These are phyloP conservation scores for Stomatorhinus walkeri DNA, from an alignment of 2,797 vertebrate genomes.

Conservation along the genomic window DNA sequence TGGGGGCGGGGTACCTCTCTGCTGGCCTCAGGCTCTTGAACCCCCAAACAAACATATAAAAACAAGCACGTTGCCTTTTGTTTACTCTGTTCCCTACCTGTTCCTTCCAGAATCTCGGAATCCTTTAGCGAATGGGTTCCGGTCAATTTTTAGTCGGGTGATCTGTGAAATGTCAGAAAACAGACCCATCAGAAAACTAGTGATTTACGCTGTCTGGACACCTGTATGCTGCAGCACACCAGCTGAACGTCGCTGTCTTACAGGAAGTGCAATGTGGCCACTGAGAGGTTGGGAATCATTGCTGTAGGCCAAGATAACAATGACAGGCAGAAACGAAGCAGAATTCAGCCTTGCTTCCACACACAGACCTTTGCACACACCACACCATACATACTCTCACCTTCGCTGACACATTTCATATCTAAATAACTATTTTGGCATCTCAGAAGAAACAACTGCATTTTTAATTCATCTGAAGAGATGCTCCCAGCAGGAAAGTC, in stretches of 20 bases:
- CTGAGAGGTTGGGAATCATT: background rate
- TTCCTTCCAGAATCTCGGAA: slow-evolving; percentile 98
- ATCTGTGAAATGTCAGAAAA: slow-evolving; percentile 62
- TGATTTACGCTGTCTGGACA: background rate
- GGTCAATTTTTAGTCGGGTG: slow-evolving; percentile 96
- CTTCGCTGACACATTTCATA: background rate
- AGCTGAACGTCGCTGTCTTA: background rate
- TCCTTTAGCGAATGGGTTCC: slow-evolving; percentile 97
- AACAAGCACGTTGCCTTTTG: background rate
- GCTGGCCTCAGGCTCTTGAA: background rate
- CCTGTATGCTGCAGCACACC: background rate
- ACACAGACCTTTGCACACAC: background rate
- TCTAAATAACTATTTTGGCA: background rate
- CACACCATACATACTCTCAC: background rate
- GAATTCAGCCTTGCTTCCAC: background rate
- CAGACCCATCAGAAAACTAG: background rate
- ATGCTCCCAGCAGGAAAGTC: background rate
- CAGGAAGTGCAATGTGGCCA: background rate
- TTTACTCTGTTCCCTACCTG: slow-evolving; percentile 61
- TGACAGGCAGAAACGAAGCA: background rate
- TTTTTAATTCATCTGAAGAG: background rate
- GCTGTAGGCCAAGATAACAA: background rate
- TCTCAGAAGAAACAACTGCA: background rate
- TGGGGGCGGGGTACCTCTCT: background rate
- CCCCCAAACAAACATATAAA: background rate